Conservation (phyloP, 92 coral and sea anemone species). For the Epizoanthus stellaris region DNA sequence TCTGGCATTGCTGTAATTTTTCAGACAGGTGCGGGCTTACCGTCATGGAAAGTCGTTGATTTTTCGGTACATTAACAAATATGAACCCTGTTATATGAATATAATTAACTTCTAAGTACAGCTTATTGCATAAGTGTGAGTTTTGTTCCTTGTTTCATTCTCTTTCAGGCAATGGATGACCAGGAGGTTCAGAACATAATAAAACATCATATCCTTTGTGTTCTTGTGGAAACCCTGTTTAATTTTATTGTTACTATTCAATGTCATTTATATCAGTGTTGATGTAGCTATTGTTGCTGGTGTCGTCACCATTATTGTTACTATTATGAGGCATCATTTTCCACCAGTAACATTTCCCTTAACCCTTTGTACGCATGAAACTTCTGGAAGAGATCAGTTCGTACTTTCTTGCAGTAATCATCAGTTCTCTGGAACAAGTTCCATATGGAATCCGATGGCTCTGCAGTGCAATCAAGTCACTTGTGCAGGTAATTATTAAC, state of each 20-base stretch:
- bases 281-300: not conserved
- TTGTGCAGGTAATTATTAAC: slow-evolving; percentile 74
- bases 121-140: no score
- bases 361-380: slow-evolving; percentile 71
- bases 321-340: not conserved
- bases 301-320: no score
- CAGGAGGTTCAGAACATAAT: slow-evolving; percentile 72
- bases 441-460: slow-evolving; percentile 99
- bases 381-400: slow-evolving; percentile 74
- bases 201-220: slow-evolving; percentile 87
- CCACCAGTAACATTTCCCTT: slow-evolving; percentile 55
- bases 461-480: slow-evolving; percentile 80
- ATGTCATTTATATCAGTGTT: not conserved
- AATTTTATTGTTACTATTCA: not conserved
- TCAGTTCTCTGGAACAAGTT: slow-evolving; percentile 77
- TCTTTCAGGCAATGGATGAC: slow-evolving; percentile 86
- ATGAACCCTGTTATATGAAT: no score
- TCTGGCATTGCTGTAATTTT: no score
- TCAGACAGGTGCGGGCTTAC: no score
- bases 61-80: no score
- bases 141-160: not conserved
- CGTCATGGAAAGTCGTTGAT: no score
- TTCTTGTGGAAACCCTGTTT: not conserved
- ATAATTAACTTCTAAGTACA: no score
- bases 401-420: slow-evolving; percentile 77